Evolutionary conservation across 2,888 invertebrate genomes (phyloP), one percentile per base, ranked within the genome.

Genomic region (Liposcelis brunnea): DNA sequence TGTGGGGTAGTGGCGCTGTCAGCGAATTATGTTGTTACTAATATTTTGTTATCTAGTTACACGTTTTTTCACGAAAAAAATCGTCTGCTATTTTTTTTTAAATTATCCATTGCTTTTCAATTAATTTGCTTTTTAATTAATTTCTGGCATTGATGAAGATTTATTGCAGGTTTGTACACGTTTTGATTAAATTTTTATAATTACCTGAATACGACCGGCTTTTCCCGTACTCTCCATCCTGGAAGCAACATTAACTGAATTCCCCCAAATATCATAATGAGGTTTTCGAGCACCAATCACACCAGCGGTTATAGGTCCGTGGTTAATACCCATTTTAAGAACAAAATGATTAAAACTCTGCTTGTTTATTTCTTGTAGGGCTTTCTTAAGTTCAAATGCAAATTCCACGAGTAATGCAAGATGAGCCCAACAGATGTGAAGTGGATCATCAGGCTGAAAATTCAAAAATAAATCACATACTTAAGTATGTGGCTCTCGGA

Each of bases 181-280:
- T n/a, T n/a, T n/a, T n/a, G n/a, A n/a, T n/a, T n/a, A n/a, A 26
- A 26, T 26, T 26, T 26, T 31, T 14, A 18, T 31, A 48, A 56
- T 64, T 56, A 90, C 91, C 78, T 94, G 90, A 56, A 91, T 84
- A 53, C 82, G 84, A 4, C 90, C 90, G 45, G 89, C 89, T 67
- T 90, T 91, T 49, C 95, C 95, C 0, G 94, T 94, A 58, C 90
- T 91, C 61, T 97, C 95, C 95, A 97, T 97, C 48, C 94, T 70
- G 1, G 91, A 91, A 4, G 95, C 93, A 1, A 97, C 94, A 60
- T 97, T 97, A 12, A 94, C 93, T 0, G 93, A 90, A 60, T 94
- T 93, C 2, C 93, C 93, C 90, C 90, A 91, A 55, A 94, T 93
- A 61, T 94, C 93, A 58, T 93, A 94, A 62, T 93, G 93, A 0